Conservation (phyloP, 2,888 invertebrate genomes). For the Gryllus longicercus region DNA sequence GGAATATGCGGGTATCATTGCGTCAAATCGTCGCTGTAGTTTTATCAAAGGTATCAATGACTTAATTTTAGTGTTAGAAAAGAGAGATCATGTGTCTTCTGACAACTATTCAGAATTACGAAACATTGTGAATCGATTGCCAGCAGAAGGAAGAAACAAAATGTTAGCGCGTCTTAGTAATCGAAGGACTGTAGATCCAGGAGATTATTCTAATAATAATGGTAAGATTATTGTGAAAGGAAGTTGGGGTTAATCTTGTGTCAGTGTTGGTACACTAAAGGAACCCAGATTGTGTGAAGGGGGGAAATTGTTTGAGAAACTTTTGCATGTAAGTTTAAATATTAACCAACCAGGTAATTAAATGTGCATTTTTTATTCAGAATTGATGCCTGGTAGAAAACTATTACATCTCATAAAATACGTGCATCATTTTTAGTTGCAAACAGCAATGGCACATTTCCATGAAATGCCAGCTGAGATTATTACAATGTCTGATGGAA, state of each 20-base stretch:
- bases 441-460: no score
- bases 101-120: constrained; percentile 19
- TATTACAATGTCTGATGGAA: no score
- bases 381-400: background rate
- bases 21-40: constrained; percentile 30
- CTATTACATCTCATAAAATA: no score
- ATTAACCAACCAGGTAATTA: no score
- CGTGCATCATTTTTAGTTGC: no score
- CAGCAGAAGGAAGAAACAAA: background rate
- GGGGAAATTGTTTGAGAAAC: no score
- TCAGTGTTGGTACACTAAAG: no score
- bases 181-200: no score
- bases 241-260: background rate
- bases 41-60: constrained; percentile 22
- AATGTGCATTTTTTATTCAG: background rate
- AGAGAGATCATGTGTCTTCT: constrained; percentile 26
- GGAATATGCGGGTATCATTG: constrained; percentile 26
- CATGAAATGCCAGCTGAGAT: no score
- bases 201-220: no score
- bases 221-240: background rate
- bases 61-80: constrained; percentile 27
- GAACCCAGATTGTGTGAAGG: no score
- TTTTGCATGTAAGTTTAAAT: no score
- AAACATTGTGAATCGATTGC: background rate
- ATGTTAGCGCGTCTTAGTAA: background rate